Evolutionary conservation across 2,888 invertebrate genomes (phyloP), one percentile per base, ranked within the genome.

Genomic region (Polydrusus cervinus): DNA sequence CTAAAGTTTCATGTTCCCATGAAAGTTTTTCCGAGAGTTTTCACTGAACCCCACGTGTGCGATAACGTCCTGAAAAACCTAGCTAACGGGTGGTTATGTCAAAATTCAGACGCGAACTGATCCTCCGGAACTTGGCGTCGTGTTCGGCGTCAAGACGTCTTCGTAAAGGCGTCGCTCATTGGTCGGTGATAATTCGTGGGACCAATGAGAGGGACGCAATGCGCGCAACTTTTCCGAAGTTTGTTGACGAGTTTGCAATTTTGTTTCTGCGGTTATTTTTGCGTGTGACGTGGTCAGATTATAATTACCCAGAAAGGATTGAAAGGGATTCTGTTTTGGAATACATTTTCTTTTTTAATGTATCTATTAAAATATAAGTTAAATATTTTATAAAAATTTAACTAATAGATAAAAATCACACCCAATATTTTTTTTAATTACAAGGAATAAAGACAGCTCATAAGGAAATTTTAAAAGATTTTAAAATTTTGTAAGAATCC

Each of bases 71-170:
- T 25, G 57, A 57, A 67, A 43, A 11, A 11, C 20, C 57, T 38
- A 18, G 34, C 62, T 62, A 66, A 57, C 75, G 55, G 68, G 18
- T 45, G 40, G 67, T 34, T 47, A 30, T 55, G 8, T 45, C 66
- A 66, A 71, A 68, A 61, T 73, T 76, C 78, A 76, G 74, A 72
- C 81, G 81, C 82, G 77, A 80, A 82, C 81, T 81, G 81, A 76
- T 80, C 78, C 78, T 78, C 75, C 73, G 67, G 77, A 75, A 61
- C 61, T 60, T 49, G 71, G 71, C 71, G 67, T 75, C 66, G 38
- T 67, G 25, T 69, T 57, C 67, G 71, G 72, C 76, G 64, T 72
- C 76, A 40, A 55, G 72, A 76, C 76, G 76, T 72, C 71, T 67
- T 57, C 64, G 55, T 25, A 65, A 53, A 45, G 68, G 47, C 16